Base-by-base conservation (phyloP, 2,888 invertebrate species). In the Orchesella flavescens region DNA sequence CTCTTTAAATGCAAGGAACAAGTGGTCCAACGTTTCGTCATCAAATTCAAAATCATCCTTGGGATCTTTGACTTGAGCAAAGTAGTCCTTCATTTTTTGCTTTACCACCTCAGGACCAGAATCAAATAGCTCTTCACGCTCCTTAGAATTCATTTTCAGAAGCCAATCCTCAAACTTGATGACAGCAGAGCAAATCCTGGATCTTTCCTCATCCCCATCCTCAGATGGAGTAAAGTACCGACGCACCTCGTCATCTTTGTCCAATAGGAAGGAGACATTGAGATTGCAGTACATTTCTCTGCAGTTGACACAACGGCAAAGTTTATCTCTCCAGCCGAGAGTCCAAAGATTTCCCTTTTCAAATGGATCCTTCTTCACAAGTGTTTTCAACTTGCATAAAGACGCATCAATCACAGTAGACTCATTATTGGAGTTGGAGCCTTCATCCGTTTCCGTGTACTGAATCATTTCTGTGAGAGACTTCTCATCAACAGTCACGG, bases 91-190 rank as follows among this genome's bases (percentile, higher is more conserved):
- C 73, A 79, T 72, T 55, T 79, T 72, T 19, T 65, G 17, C 43
- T 79, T 79, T 10, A 79, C 79, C 15, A 17, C 63, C 12, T 73
- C 66, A 13, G 72, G 79, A 12, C 57, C 79, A 10, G 71, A 12
- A n/a, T 63, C 13, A 23, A 79, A 79, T 12, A 73, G 24, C 19
- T 79, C 73, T 19, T 71, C 53, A 0, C 79, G 49, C 10, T 79
- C 79, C n/a, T 55, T 13, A 7, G 79, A 34, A 7, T 43, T 24
- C 79, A 79, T 79, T 72, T 73, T 59, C 9, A 79, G 44, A 12
- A 79, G 53, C 79, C 79, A 79, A 21, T 79, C 69, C 55, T 79
- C 79, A 73, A 79, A 79, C 44, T 79, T 79, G 1, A 24, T 46
- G 17, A 79, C 73, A 19, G 69, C 61, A 13, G 43, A 44, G 72